A percentile compares a stretch with the other conserved stretches of the same genome.
phyloP scores from a whole-genome alignment of 1,140 invertebrate genomes.

The Agrypnia vestita region DNA sequence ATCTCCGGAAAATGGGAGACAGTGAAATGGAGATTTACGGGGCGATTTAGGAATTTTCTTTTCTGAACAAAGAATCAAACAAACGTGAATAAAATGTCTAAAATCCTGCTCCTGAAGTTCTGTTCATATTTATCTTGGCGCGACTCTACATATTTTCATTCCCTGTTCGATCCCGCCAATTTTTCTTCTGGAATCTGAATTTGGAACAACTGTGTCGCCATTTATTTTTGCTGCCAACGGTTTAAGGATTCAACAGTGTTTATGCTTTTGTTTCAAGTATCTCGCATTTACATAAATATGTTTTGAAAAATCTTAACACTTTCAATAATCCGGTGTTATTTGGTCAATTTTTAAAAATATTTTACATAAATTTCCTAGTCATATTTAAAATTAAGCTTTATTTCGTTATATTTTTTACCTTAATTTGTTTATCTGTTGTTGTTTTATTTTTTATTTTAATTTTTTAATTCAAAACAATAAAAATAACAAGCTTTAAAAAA shows the following conservation, averaged over 20 bases:
- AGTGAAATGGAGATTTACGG: slow-evolving; percentile 11
- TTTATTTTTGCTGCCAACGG: slow-evolving; percentile 10
- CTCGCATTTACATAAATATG: not conserved
- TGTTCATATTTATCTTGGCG: slow-evolving; percentile 23
- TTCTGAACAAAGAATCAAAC: slow-evolving; percentile 2
- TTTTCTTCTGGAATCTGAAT: slow-evolving; percentile 19
- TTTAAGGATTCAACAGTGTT: not conserved
- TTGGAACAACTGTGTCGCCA: slow-evolving; percentile 5
- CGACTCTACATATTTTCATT: slow-evolving; percentile 2
- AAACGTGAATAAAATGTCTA: slow-evolving; percentile 23
- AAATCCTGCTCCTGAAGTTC: not conserved
- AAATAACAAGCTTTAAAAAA: too few species aligned
- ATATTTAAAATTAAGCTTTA: too few species aligned
- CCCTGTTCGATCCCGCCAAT: slow-evolving; percentile 3
- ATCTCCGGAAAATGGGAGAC: not conserved
- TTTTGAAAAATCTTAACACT: too few species aligned
- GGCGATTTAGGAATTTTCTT: slow-evolving; percentile 1
- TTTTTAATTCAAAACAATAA: too few species aligned
- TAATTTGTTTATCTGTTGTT: too few species aligned
- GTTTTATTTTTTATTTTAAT: too few species aligned
- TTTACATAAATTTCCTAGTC: too few species aligned
- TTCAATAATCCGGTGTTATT: too few species aligned
- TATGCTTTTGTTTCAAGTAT: not conserved
- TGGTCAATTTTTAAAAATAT: too few species aligned
- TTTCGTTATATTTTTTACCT: too few species aligned